Evolutionary conservation across 2,113 vertebrate species (phyloP), one percentile per base, ranked within the genome.

Genomic region (Hippocampus guttulatus): DNA sequence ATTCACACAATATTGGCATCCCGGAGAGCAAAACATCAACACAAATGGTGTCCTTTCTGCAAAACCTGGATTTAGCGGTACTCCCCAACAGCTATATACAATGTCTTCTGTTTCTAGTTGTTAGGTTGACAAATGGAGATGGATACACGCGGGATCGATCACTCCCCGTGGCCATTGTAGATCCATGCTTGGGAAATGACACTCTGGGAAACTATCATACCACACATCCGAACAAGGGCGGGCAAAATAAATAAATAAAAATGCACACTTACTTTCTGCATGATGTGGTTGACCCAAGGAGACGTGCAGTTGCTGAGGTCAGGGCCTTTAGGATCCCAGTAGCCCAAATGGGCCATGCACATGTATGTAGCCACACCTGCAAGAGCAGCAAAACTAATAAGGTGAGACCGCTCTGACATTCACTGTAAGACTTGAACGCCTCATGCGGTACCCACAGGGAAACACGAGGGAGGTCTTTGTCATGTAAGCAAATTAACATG

Each of bases 251-350:
- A 33, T 1, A 38, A 5, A 38, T 38, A 38, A 68, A 51, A 68
- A 12, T 62, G 79, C 70, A 64, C 63, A 76, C 91, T 94, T 92
- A 99, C 97, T 94, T 96, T 99, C 82, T 98, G 97, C 78, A 95
- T 95, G 85, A 99, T 98, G 83, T 98, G 95, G 85, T 95, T 98
- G 90, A 98, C 94, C 97, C 97, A 99, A 9, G 94, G 95, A 57
- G 97, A 99, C 75, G 96, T 98, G 84, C 97, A 99, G 91, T 99
- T 99, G 92, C 97, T 99, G 84, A 99, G 93, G 83, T 99, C 96
- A 14, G 97, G 97, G 79, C 97, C 97, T 89, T 94, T 93, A 33
- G 94, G 93, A 77, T 96, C 93, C 97, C 97, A 99, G 78, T 93
- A 88, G 55, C 95, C 96, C 1, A 95, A 91, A 73, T 94, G 94